Base-by-base conservation (phyloP, 2,888 invertebrate species). In the Cosmopolites sordidus region DNA sequence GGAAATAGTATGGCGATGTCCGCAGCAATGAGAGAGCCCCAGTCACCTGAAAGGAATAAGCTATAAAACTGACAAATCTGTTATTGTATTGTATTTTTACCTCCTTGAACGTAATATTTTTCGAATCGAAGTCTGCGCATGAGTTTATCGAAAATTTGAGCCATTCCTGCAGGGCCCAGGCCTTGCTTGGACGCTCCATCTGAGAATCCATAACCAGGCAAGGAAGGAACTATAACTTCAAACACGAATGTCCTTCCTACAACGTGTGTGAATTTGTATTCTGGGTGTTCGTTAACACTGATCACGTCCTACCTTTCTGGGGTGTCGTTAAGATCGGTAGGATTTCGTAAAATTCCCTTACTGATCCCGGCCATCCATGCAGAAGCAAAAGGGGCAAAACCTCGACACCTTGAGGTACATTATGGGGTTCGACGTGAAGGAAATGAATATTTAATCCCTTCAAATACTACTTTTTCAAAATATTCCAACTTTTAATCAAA, bases 341-440 rank as follows among this genome's bases (percentile, higher is more conserved):
- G 0, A 89, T 73, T 49, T 84, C 83, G 65, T 87, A 86, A 72
- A 92, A 92, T 74, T 94, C 93, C n/a, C 84, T 76, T 1, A 92
- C 79, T 0, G 89, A 89, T 0, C 92, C 91, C 0, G 93, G 92
- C 94, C 94, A 94, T 33, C 94, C 94, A 69, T 95, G 93, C 12
- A 89, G 73, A 43, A 94, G 62, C 2, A 90, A 71, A 0, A 91
- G 64, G 0, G 90, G 89, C 0, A 85, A 60, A 1, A 82, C 78
- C 62, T 78, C 78, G 60, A 42, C 57, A n/a, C 62, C 61, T 45
- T 60, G 47, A 1, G 62, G 55, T 67, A 60, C 46, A 1, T 37
- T 29, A 45, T 60, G 69, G 9, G 83, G 83, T 71, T 83, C 84
- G 0, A 80, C 78, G 46, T 68, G 70, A 12, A 70, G 58, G 51